These are phyloP conservation scores for Odontothrips loti DNA, from an alignment of 2,888 invertebrate species.

Conservation along the genomic window DNA sequence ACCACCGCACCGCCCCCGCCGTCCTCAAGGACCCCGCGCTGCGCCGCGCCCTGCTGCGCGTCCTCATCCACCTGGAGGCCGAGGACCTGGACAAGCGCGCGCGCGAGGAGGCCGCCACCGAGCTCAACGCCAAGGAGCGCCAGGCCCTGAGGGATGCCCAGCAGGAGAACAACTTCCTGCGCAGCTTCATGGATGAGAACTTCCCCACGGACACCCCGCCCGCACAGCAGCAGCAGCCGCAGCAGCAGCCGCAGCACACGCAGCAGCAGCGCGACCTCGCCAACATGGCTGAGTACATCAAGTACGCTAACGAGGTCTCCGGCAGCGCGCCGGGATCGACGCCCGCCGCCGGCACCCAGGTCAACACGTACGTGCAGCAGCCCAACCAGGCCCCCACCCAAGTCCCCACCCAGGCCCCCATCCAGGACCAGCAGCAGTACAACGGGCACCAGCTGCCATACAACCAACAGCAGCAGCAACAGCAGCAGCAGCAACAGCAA, in stretches of 20 bases:
- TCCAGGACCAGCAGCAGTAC: slow-evolving; percentile 19
- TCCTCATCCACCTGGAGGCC: slow-evolving; percentile 25
- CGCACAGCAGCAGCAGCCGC: background rate
- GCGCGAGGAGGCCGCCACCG: background rate
- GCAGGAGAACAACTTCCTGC: slow-evolving; percentile 18
- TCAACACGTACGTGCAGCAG: background rate
- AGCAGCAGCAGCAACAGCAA: background rate
- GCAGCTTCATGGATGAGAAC: slow-evolving; percentile 16
- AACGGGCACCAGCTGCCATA: slow-evolving; percentile 6
- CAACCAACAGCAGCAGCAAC: slow-evolving; percentile 3
- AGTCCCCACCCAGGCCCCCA: background rate
- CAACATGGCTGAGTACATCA: slow-evolving; percentile 1
- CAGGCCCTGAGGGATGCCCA: background rate
- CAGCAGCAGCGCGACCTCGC: background rate
- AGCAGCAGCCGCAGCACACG: slow-evolving; percentile 6
- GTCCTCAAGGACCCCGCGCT: slow-evolving; percentile 18
- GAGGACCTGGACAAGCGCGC: slow-evolving; percentile 21
- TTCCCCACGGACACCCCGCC: slow-evolving; percentile 14
- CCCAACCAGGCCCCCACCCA: background rate
- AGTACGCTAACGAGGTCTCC: background rate
- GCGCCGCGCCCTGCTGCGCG: slow-evolving; percentile 15
- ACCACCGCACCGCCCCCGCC: slow-evolving; percentile 20
- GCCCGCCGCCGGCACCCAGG: background rate
- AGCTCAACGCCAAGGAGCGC: slow-evolving; percentile 18
- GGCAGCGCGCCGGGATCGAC: background rate